Evolutionary conservation across 2,797 vertebrate species (phyloP), one percentile per base, ranked within the genome.

Genomic region (Typhlichthys subterraneus): DNA sequence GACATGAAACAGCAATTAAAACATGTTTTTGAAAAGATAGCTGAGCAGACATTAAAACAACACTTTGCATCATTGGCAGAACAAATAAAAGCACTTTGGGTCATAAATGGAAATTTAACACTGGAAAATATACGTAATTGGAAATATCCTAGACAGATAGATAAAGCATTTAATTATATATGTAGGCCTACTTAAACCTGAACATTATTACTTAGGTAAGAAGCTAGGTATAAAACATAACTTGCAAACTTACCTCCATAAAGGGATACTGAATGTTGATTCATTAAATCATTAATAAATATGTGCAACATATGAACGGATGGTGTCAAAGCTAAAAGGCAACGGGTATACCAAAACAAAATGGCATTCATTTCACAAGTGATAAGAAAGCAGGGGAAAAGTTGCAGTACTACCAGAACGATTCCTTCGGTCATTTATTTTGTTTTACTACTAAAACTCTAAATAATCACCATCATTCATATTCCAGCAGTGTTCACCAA

Each of bases 11-110:
- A 8, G 38, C 8, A 42, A 42, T 42, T 42, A 42, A 42, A 42
- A 42, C 38, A 42, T 42, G 38, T 7, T 42, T 10, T 10, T n/a
- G 14, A n/a, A 17, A 13, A 33, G 33, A 66, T 45, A 56, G 67
- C 48, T 48, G 51, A 83, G 65, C 72, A 62, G 72, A 81, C 23
- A 0, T 81, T 29, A 82, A 79, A 29, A 75, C 19, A 65, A 82
- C 52, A 75, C 62, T 19, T 42, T 8, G 7, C 5, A 42, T 84
- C 83, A 86, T 89, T 89, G 85, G 87, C 82, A 82, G 53, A 83
- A 75, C 81, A 62, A 76, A 82, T 49, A 57, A 83, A 82, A 88
- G 76, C 87, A 85, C 83, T 86, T 87, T 69, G 75, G 85, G 85
- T 71, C 46, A 6, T 29, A 76, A 57, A 73, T 77, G 29, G 74